Percentiles rank a stretch among this genome's conserved stretches.
Evolutionary conservation across 92 coral and sea anemone genomes (phyloP).

Genomic region (Zoanthus sansibaricus): DNA sequence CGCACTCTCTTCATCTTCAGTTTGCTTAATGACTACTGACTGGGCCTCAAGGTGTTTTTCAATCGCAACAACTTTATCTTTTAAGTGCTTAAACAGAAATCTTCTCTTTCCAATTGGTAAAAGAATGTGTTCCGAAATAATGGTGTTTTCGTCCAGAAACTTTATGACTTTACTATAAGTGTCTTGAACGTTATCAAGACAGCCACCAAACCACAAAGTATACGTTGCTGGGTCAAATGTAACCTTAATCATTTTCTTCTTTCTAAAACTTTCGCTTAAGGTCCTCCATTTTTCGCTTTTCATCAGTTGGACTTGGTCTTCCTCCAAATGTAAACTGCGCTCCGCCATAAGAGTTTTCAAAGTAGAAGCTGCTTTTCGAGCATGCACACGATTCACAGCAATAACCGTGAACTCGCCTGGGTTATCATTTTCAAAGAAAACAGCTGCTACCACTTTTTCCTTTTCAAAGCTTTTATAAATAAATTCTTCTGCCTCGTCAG

Average conservation of each 20-base stretch:
- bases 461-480: constrained; percentile 30
- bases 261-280: constrained; percentile 26
- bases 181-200: constrained; percentile 52
- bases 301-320: constrained; percentile 60
- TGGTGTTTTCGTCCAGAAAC: constrained; percentile 77
- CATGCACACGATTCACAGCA: constrained; percentile 55
- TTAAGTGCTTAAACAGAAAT: constrained; percentile 52
- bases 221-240: constrained; percentile 35
- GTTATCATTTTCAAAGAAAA: constrained; percentile 20
- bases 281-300: constrained; percentile 66
- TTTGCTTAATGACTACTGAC: constrained; percentile 49
- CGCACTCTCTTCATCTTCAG: constrained; percentile 41
- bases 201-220: constrained; percentile 71
- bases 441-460: constrained; percentile 35
- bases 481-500: constrained; percentile 35
- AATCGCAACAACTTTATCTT: constrained; percentile 46
- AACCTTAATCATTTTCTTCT: constrained; percentile 5
- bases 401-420: constrained; percentile 39
- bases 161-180: constrained; percentile 31
- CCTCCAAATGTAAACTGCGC: constrained; percentile 55
- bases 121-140: constrained; percentile 42
- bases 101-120: constrained; percentile 56
- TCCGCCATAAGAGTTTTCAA: constrained; percentile 55
- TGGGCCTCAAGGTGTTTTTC: constrained; percentile 44
- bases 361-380: constrained; percentile 43